Conservation (phyloP, 2,888 invertebrate genomes). For the Magallana nippona region DNA sequence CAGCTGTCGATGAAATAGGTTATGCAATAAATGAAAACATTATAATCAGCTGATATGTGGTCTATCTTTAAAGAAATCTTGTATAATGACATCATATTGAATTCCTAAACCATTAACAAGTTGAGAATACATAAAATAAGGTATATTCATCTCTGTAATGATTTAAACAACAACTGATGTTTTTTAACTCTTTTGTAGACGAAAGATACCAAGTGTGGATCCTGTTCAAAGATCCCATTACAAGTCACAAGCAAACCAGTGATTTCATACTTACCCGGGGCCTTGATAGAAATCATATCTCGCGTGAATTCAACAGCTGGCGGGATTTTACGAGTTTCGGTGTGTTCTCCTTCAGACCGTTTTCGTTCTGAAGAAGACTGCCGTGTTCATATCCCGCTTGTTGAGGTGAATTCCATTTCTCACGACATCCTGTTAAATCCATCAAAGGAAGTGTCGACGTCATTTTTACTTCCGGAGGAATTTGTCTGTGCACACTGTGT, state of each 20-base stretch:
- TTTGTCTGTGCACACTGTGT: slow-evolving; percentile 13
- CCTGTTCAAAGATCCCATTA: neutral
- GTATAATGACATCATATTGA: too few species aligned
- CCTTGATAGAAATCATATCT: slow-evolving; percentile 1
- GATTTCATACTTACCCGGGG: neutral
- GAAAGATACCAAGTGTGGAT: neutral
- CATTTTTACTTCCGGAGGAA: neutral
- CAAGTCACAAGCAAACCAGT: neutral
- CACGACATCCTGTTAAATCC: neutral
- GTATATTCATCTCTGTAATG: too few species aligned
- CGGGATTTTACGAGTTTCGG: slow-evolving; percentile 4
- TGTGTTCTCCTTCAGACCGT: neutral
- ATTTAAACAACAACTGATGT: neutral
- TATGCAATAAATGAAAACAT: too few species aligned
- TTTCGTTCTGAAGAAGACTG: neutral
- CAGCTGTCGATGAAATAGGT: too few species aligned
- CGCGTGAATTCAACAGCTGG: neutral
- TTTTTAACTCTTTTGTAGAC: neutral
- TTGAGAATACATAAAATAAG: too few species aligned
- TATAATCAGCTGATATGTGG: too few species aligned
- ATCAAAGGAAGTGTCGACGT: neutral
- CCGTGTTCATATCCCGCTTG: neutral
- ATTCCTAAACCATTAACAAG: too few species aligned
- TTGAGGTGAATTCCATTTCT: neutral
- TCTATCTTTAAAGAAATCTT: too few species aligned